Evolutionary conservation across 1,140 invertebrate genomes (phyloP), one percentile per base, ranked within the genome.

Genomic region (Oedothorax gibbosus): DNA sequence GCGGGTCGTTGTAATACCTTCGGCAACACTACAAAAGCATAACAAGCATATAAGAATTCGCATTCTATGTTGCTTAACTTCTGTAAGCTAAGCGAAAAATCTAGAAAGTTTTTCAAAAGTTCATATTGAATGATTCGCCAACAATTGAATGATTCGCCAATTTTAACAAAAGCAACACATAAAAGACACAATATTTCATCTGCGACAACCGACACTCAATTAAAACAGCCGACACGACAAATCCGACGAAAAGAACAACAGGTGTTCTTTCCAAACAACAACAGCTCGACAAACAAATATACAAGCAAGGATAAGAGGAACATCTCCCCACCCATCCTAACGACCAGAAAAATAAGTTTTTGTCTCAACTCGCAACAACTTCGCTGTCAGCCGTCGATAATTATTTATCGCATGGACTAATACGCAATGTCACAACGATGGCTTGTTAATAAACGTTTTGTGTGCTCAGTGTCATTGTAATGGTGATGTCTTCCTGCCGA

Each of bases 311-410:
- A 75, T 35, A 75, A 49, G 54, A 75, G 72, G 72, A 75, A 75
- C 54, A 49, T 75, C 53, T 75, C 72, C 56, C 72, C 72, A 75
- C 72, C 72, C 72, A 35, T 75, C 35, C 15, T 75, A 75, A 75
- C 72, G 72, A 75, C 72, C 54, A 12, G 54, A 57, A 57, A 75
- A 66, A 62, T 35, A 75, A 75, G 7, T 14, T 57, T 75, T 75
- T 75, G 72, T 75, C 57, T 75, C 72, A n/a, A 62, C 21, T 57
- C 35, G 8, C 49, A 57, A 75, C 72, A 75, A 60, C 57, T 53
- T 75, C 51, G 50, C 50, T 56, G n/a, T 53, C 71, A 35, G 14
- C 54, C 69, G 54, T 75, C 72, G 72, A 75, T 75, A 21, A 75
- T 75, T 75, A 75, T 75, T 75, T 75, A 75, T 50, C 49, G 18